Evolutionary conservation across 2,797 vertebrate species (phyloP).

Genomic region (Gallinago stenura): DNA sequence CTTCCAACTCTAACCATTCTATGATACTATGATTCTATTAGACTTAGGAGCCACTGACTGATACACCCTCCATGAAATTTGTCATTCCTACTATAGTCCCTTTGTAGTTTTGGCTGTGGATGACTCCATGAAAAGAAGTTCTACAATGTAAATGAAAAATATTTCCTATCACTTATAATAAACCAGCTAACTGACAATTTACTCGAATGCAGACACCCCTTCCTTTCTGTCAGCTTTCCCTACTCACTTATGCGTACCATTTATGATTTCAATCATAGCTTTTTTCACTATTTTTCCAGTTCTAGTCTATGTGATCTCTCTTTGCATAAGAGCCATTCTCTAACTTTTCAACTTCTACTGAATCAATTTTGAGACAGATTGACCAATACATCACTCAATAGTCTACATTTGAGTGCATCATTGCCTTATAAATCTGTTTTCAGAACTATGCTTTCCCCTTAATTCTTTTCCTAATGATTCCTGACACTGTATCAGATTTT

Average conservation of each 20-base stretch:
- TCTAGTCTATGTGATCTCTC: background rate
- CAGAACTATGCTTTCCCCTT: background rate
- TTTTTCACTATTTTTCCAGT: background rate
- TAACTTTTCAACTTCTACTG: background rate
- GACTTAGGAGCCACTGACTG: background rate
- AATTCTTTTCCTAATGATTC: background rate
- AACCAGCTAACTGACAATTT: background rate
- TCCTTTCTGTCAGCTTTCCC: background rate
- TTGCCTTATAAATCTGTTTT: background rate
- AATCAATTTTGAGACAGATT: background rate
- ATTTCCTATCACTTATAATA: background rate
- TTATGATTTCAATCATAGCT: background rate
- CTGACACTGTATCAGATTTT: background rate
- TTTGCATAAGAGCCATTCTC: background rate
- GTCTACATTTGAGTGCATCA: background rate
- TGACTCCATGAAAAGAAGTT: background rate
- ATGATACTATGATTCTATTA: too few species aligned
- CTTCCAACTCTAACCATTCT: too few species aligned
- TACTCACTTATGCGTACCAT: background rate
- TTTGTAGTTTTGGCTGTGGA: background rate
- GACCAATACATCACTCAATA: background rate
- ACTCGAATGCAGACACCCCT: fast-evolving
- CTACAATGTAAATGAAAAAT: background rate
- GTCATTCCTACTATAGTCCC: background rate
- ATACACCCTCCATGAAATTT: background rate